phyloP scores from a whole-genome alignment of 2,888 invertebrate genomes.

The Panorpa germanica region DNA sequence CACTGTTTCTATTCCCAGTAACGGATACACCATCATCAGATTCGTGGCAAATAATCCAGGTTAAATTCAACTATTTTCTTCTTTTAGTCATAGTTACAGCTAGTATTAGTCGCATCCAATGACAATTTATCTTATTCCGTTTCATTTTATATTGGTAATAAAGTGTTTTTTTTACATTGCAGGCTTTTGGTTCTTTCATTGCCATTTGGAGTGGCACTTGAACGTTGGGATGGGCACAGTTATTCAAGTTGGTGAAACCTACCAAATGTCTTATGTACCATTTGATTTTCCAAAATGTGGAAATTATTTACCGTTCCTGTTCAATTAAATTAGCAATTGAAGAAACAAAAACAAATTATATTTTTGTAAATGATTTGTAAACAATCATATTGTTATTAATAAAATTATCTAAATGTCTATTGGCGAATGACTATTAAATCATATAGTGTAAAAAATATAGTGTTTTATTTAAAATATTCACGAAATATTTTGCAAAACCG shows the following conservation, averaged over 20 bases:
- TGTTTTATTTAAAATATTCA: too few relatives aligned
- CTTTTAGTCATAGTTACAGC: not conserved
- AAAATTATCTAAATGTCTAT: too few relatives aligned
- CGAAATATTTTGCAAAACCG: too few relatives aligned
- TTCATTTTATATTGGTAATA: too few relatives aligned
- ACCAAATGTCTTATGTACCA: constrained; percentile 46
- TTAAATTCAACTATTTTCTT: too few relatives aligned
- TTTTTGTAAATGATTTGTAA: too few relatives aligned
- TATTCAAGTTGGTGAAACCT: constrained; percentile 26
- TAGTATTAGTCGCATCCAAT: not conserved
- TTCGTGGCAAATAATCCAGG: constrained; percentile 18
- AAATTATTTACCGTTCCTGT: constrained; percentile 43
- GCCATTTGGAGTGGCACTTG: constrained; percentile 19
- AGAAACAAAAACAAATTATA: too few relatives aligned
- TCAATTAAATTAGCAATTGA: too few relatives aligned
- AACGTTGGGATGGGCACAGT: constrained; percentile 17
- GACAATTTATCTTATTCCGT: constrained; percentile 2
- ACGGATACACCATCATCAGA: constrained; percentile 18
- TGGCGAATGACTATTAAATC: too few relatives aligned
- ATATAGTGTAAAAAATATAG: too few relatives aligned
- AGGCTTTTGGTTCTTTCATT: constrained; percentile 19
- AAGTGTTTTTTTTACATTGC: constrained; percentile 7
- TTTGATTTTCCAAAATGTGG: constrained; percentile 61
- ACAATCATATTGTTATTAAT: too few relatives aligned
- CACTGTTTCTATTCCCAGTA: constrained; percentile 19